These are phyloP conservation scores for Cataglyphis altisquamis DNA, from an alignment of 2,888 invertebrate species.

Conservation along the genomic window DNA sequence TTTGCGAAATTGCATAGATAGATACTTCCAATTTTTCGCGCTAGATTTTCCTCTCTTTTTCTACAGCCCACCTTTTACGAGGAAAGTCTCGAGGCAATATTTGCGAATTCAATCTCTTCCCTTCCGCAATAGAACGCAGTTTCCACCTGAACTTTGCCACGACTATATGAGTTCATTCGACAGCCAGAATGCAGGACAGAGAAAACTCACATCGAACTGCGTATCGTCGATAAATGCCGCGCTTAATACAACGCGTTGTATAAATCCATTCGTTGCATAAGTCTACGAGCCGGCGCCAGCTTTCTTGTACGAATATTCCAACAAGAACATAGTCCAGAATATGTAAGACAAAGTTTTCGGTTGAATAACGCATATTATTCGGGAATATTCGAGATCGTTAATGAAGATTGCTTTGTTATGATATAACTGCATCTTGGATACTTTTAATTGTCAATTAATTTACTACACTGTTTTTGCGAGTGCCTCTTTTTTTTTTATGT, in stretches of 20 bases:
- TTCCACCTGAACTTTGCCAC: slow-evolving; percentile 52
- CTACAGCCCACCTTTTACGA: slow-evolving; percentile 37
- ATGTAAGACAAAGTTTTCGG: slow-evolving; percentile 14
- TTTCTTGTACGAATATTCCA: slow-evolving; percentile 27
- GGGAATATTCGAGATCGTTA: not conserved
- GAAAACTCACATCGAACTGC: slow-evolving; percentile 41
- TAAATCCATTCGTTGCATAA: slow-evolving; percentile 40
- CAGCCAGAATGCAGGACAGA: slow-evolving; percentile 29
- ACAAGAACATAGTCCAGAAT: slow-evolving; percentile 17
- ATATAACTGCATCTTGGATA: not conserved
- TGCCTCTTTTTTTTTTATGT: not conserved
- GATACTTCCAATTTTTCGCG: slow-evolving; percentile 34
- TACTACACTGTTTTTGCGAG: not conserved
- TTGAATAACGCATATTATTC: not conserved
- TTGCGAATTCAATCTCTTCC: slow-evolving; percentile 71
- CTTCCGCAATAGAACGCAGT: slow-evolving; percentile 41
- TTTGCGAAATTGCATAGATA: slow-evolving; percentile 7
- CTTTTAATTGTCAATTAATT: not conserved
- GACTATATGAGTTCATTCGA: slow-evolving; percentile 46
- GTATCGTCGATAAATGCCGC: slow-evolving; percentile 67
- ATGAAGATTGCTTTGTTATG: not conserved
- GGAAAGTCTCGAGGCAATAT: slow-evolving; percentile 70
- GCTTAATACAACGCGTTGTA: slow-evolving; percentile 61
- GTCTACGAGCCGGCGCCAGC: slow-evolving; percentile 23
- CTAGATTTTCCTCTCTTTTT: slow-evolving; percentile 31